phyloP scores from a whole-genome alignment of 2,113 vertebrate species.

The Notarius lentiginosus region DNA sequence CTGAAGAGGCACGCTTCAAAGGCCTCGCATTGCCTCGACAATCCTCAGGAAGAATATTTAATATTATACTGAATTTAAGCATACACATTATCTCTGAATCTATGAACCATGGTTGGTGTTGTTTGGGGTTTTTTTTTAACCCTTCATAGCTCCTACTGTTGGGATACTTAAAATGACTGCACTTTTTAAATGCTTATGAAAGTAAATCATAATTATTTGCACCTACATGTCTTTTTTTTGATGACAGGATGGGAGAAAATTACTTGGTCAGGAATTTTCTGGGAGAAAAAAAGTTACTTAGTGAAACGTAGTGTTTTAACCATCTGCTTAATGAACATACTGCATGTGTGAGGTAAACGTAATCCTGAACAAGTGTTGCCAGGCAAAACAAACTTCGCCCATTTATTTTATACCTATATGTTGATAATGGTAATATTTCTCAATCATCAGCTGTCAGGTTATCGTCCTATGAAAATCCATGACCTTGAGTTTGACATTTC shows the following conservation, averaged over 20 bases:
- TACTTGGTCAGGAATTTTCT: slow-evolving; percentile 5
- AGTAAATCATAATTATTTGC: slow-evolving; percentile 63
- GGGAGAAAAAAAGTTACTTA: neutral
- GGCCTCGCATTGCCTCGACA: slow-evolving; percentile 64
- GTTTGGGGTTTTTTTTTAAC: slow-evolving; percentile 47
- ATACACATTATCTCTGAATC: slow-evolving; percentile 67
- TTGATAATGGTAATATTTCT: no score
- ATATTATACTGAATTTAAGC: slow-evolving; percentile 57
- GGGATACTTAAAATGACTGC: slow-evolving; percentile 60
- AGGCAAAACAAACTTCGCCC: no score
- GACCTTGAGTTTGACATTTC: no score
- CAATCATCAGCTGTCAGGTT: no score
- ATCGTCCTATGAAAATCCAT: no score
- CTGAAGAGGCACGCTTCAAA: slow-evolving; percentile 71
- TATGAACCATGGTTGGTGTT: slow-evolving; percentile 53
- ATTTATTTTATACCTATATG: no score
- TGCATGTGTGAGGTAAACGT: neutral
- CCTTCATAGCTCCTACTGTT: slow-evolving; percentile 48
- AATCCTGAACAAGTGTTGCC: neutral
- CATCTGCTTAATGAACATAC: neutral
- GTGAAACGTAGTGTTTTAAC: neutral
- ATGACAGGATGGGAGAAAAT: neutral
- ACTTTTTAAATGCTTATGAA: slow-evolving; percentile 60
- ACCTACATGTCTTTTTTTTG: slow-evolving; percentile 3
- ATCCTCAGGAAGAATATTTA: slow-evolving; percentile 64